A percentile compares a stretch with the other conserved stretches of the same genome.
These are phyloP conservation scores for Hyperopisus bebe DNA, from an alignment of 2,113 vertebrate species.

Conservation along the genomic window DNA sequence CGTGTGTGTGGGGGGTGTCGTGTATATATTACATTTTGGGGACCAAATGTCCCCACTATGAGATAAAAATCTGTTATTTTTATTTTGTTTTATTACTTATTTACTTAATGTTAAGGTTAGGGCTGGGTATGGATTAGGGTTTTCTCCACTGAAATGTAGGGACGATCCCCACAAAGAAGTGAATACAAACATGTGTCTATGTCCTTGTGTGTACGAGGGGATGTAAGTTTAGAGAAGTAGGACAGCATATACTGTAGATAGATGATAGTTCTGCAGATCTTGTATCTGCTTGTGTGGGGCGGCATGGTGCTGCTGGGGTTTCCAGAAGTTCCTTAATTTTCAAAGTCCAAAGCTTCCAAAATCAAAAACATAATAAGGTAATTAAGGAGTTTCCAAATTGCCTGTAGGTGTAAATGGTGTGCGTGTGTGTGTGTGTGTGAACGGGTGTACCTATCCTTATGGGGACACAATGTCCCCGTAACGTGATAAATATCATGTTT, in stretches of 20 bases:
- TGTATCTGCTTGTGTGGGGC: neutral
- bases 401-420: neutral
- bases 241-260: neutral
- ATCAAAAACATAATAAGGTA: neutral
- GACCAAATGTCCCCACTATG: too few relatives aligned
- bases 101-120: neutral
- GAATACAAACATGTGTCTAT: neutral
- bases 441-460: too few relatives aligned
- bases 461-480: too few relatives aligned
- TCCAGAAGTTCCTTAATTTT: neutral
- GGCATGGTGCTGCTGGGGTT: neutral
- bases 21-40: neutral
- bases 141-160: neutral
- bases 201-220: too few relatives aligned
- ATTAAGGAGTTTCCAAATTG: neutral
- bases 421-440: too few relatives aligned
- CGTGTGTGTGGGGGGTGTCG: too few relatives aligned
- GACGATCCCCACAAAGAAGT: neutral
- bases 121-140: neutral
- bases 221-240: neutral
- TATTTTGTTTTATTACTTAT: neutral
- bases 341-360: neutral
- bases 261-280: too few relatives aligned
- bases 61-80: neutral
- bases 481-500: too few relatives aligned